Base-by-base conservation (phyloP, 1,140 invertebrate species). In the Brachionus angularis region DNA sequence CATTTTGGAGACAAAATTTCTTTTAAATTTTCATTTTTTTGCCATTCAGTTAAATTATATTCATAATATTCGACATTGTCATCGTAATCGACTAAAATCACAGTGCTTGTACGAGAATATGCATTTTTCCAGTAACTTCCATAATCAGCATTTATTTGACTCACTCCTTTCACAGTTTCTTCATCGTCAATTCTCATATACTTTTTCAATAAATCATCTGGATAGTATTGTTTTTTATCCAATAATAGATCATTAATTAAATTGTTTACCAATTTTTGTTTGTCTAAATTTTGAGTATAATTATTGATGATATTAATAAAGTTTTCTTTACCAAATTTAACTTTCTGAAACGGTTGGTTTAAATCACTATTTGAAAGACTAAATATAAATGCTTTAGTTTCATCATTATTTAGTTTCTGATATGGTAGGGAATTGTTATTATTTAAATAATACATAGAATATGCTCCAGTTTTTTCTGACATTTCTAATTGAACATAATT, bases 111-210 rank as follows among this genome's bases (percentile, higher is more conserved):
- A 2, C 62, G 39, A 18, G 62, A 49, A 23, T 34, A 36, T n/a
- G 62, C 23, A 67, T 67, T 67, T 34, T 67, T 67, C 62, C 62
- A 67, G 36, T 67, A 67, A 67, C 18, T 67, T 18, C 62, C 62
- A 50, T 67, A 67, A 34, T 67, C 42, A 23, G 62, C 62, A 36
- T 47, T 67, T 12, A 67, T 50, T 47, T 50, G 42, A 34, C 62
- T 67, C 0, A 67, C 29, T 16, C 62, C 62, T 29, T 50, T 46
- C 14, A 67, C 39, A 36, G 34, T 12, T 34, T n/a, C 12, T 14
- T 67, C 62, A 36, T 67, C 31, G 0, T 14, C 42, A 3, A 10
- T 23, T 3, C 23, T 46, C 42, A 67, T 47, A 25, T 47, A 67
- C 14, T 18, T 16, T 31, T 46, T 50, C 1, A 67, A 33, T 10